Evolutionary conservation across 2,888 invertebrate species (phyloP).

Genomic region (Mamestra brassicae): DNA sequence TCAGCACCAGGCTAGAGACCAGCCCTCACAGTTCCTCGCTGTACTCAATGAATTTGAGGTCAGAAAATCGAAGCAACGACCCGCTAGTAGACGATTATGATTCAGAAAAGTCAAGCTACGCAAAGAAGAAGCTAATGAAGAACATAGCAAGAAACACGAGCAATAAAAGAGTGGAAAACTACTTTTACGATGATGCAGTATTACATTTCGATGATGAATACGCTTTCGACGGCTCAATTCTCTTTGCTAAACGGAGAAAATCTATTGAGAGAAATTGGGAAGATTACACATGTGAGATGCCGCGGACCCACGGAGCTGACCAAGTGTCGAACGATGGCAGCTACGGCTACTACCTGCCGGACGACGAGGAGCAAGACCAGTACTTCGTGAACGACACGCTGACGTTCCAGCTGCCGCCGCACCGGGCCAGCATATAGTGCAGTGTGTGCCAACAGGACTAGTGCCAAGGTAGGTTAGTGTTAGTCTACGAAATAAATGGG

Average conservation of each 20-base stretch:
- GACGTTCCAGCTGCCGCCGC: conserved; percentile 86
- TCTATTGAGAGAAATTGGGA: conserved; percentile 84
- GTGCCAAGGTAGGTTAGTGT: conserved; percentile 71
- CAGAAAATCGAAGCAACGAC: conserved; percentile 86
- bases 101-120: conserved; percentile 88
- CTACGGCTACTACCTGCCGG: conserved; percentile 87
- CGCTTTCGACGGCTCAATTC: conserved; percentile 87
- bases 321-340: conserved; percentile 86
- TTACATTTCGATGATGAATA: conserved; percentile 88
- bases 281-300: conserved; percentile 80
- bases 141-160: conserved; percentile 87
- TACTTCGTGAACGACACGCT: conserved; percentile 87
- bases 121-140: conserved; percentile 85
- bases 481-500: conserved; percentile 81
- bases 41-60: conserved; percentile 83
- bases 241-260: conserved; percentile 89
- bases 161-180: conserved; percentile 80
- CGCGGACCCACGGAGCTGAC: conserved; percentile 76
- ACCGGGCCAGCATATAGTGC: conserved; percentile 87
- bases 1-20: conserved; percentile 75
- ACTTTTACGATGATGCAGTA: conserved; percentile 89
- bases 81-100: conserved; percentile 88
- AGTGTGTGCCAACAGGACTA: conserved; percentile 63
- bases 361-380: conserved; percentile 83
- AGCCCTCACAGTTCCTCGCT: conserved; percentile 85